A percentile compares a stretch with the other conserved stretches of the same genome.
Evolutionary conservation across 2,797 vertebrate species (phyloP).

Genomic region (Galaxias olidus): DNA sequence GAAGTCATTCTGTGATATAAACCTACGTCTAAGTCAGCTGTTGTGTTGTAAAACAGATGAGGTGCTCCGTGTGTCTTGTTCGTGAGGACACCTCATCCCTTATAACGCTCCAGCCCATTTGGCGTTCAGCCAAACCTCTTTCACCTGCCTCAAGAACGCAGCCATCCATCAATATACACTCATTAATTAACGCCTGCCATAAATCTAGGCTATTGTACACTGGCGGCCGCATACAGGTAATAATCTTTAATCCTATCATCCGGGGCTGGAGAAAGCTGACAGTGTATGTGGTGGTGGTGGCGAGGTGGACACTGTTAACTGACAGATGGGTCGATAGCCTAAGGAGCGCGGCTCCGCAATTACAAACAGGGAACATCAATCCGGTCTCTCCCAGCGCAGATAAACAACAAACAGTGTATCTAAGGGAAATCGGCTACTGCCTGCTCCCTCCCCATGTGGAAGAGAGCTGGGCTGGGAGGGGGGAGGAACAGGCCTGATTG

Average conservation of each 20-base stretch:
- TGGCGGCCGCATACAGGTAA: constrained; percentile 42
- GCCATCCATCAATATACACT: constrained; percentile 37
- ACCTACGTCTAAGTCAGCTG: no score
- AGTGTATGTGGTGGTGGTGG: constrained; percentile 26
- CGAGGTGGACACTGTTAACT: constrained; percentile 12
- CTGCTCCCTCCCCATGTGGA: background rate
- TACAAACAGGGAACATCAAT: constrained; percentile 59
- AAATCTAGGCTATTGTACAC: background rate
- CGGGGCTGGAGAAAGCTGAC: background rate
- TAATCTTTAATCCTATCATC: constrained; percentile 54
- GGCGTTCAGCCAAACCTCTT: no score
- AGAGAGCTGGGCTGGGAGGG: no score
- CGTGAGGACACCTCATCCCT: no score
- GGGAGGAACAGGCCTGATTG: no score
- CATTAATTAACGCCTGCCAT: constrained; percentile 30
- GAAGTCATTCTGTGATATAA: no score
- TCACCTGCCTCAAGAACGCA: no score
- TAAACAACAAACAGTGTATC: constrained; percentile 44
- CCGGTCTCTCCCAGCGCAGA: constrained; percentile 51
- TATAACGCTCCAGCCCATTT: no score
- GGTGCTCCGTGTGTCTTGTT: no score
- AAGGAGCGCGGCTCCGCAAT: constrained; percentile 54
- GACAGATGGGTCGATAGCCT: constrained; percentile 52
- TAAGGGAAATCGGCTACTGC: background rate
- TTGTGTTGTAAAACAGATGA: no score